Evolutionary conservation across 37 sponge, comb jelly and placozoan species (phyloP), one percentile per base, ranked within the genome.

Genomic region (Trichoplax adhaerens): DNA sequence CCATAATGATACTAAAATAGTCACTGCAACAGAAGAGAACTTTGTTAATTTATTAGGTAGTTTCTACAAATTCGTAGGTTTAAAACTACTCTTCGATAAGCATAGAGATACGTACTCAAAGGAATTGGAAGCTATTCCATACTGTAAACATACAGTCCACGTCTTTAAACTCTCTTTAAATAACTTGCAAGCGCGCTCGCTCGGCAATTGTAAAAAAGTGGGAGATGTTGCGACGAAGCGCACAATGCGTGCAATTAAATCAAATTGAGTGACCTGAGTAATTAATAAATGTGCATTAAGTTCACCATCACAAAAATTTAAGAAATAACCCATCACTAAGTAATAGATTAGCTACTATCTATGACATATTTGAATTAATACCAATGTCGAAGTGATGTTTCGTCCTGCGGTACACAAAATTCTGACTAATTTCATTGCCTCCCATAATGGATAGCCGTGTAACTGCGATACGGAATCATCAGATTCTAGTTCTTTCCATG

Each of bases 371-470:
- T 7, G 53, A 6, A 71, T 7, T 53, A 78, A 69, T 55, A 84
- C 88, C 82, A 88, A 62, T 3, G 65, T 57, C 62, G 74, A 50
- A 5, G 88, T 68, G 3, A 88, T 54, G 73, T 81, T 72, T 48
- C 88, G 73, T 3, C 86, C 72, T 52, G 88, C 86, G 58, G 74
- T 54, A 58, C 76, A 68, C 52, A 88, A 57, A 53, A 76, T 72
- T n/a, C n/a, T 52, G 5, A 84, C 59, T 68, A 88, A 80, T 53
- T 70, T 73, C 59, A 88, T 51, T 55, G 86, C 88, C 2, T 62
- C 60, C 2, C 78, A 72, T n/a, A 57, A 69, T 2, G 88, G 82
- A 4, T 29, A 54, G 1, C 78, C 67, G 61, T 69, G 3, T 0
- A 52, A 70, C 8, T 67, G 52, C 29, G 10, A 52, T 53, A 67